These are phyloP conservation scores for Drepana arcuata DNA, from an alignment of 1,140 invertebrate species.

Conservation along the genomic window DNA sequence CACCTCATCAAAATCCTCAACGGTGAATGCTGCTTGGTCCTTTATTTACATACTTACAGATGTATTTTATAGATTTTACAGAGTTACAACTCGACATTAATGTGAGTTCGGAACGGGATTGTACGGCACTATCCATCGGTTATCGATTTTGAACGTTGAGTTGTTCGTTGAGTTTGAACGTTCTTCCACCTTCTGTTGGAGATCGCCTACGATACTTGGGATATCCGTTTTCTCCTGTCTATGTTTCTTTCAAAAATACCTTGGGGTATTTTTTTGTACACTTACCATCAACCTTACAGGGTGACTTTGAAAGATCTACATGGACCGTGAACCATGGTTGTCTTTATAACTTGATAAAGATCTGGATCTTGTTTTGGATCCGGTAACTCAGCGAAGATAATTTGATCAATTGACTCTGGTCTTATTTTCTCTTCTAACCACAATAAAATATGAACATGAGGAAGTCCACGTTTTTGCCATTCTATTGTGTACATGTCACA, in stretches of 20 bases:
- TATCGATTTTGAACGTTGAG: slow-evolving; percentile 18
- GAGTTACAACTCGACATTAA: slow-evolving; percentile 54
- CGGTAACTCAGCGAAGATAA: neutral
- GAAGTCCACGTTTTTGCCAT: neutral
- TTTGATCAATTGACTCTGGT: neutral
- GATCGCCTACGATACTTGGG: slow-evolving; percentile 28
- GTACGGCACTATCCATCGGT: slow-evolving; percentile 53
- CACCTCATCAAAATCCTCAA: no score
- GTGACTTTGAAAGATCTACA: neutral
- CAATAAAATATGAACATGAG: neutral
- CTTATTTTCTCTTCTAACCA: neutral
- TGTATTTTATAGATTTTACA: slow-evolving; percentile 27
- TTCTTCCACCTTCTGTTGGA: slow-evolving; percentile 16
- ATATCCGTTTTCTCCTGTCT: neutral
- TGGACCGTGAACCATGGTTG: neutral
- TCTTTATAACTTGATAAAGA: neutral
- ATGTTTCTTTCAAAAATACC: neutral
- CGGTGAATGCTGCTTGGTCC: slow-evolving; percentile 18
- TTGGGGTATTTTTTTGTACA: neutral
- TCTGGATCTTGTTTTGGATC: neutral
- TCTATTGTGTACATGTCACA: neutral
- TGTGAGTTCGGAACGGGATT: slow-evolving; percentile 39
- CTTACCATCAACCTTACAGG: neutral
- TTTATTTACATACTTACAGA: slow-evolving; percentile 17
- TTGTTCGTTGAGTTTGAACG: slow-evolving; percentile 13